Evolutionary conservation across 2,797 vertebrate genomes (phyloP).

Genomic region (Sebastes cheni): DNA sequence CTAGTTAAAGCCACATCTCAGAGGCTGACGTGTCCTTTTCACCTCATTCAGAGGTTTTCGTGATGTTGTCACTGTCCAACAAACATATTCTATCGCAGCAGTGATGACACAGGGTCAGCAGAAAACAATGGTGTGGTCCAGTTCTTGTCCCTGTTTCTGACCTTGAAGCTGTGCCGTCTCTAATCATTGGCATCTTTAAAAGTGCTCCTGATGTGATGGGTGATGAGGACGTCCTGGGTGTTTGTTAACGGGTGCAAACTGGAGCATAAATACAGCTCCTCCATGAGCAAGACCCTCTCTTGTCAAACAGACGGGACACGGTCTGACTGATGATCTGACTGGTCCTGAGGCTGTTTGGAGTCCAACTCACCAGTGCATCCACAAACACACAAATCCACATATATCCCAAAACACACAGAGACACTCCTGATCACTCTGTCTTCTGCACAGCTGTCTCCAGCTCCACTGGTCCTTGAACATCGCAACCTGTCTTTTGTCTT

Average conservation of each 20-base stretch:
- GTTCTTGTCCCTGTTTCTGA: constrained; percentile 33
- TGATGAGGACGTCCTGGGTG: constrained; percentile 37
- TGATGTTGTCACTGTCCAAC: constrained; percentile 3
- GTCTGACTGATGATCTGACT: constrained; percentile 57
- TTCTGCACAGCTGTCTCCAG: constrained; percentile 22
- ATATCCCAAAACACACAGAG: not conserved
- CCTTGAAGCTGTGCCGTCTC: constrained; percentile 50
- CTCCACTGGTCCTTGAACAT: constrained; percentile 13
- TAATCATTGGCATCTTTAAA: constrained; percentile 49
- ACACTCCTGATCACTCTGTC: constrained; percentile 7
- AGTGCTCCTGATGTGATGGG: constrained; percentile 46
- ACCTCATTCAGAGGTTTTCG: not conserved
- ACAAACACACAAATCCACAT: constrained; percentile 21
- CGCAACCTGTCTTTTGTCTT: constrained; percentile 9
- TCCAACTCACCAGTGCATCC: constrained; percentile 18
- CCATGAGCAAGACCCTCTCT: constrained; percentile 46
- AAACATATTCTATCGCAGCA: not conserved
- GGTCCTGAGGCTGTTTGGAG: constrained; percentile 48
- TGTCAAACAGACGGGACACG: constrained; percentile 62
- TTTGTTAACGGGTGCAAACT: constrained; percentile 56
- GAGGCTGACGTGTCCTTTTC: not conserved
- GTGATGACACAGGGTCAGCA: constrained; percentile 22
- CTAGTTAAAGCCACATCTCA: not conserved
- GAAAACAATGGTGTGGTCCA: constrained; percentile 16
- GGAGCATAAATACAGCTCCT: constrained; percentile 33